phyloP scores from a whole-genome alignment of 2,113 vertebrate species.

The Narcine bancroftii region DNA sequence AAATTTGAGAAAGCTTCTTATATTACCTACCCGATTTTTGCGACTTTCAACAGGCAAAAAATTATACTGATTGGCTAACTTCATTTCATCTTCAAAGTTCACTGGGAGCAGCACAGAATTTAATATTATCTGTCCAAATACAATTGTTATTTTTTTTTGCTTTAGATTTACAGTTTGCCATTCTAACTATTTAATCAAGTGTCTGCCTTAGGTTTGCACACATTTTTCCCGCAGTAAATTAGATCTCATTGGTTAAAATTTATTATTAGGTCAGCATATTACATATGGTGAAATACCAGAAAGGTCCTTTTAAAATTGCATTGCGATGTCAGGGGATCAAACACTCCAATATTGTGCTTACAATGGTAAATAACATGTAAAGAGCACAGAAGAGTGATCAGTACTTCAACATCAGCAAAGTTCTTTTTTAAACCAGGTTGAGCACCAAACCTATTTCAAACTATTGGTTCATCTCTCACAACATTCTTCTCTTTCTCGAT shows the following conservation, averaged over 20 bases:
- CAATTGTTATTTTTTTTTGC: background rate
- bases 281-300: no score
- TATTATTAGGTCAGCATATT: no score
- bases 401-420: no score
- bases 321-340: no score
- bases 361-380: constrained; percentile 12
- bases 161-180: background rate
- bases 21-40: background rate
- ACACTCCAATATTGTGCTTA: no score
- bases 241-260: background rate
- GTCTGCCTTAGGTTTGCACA: background rate
- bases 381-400: no score
- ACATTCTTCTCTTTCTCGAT: no score
- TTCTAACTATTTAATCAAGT: background rate
- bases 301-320: no score
- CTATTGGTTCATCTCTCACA: no score
- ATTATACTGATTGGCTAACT: background rate
- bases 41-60: background rate
- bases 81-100: background rate
- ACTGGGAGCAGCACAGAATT: background rate
- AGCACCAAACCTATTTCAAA: background rate
- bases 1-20: no score
- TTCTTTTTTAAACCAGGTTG: no score
- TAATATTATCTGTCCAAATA: background rate
- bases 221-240: background rate